These are phyloP conservation scores for Esox lucius DNA, from an alignment of 2,797 vertebrate species.

Conservation along the genomic window DNA sequence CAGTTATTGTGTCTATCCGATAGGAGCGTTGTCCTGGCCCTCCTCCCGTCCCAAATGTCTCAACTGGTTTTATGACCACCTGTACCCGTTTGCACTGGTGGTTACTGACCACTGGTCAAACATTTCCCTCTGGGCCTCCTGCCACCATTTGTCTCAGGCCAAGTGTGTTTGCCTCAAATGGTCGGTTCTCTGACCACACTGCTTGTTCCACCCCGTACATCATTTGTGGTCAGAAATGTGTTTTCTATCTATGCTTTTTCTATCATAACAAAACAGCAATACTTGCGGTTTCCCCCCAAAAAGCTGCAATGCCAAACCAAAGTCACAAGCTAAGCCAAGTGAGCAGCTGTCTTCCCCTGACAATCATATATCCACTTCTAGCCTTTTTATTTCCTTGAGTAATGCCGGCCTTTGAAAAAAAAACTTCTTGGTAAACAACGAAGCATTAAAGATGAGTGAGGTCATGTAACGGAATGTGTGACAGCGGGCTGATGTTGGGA, in stretches of 20 bases:
- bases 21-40: background rate
- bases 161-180: background rate
- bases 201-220: background rate
- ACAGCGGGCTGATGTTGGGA: background rate
- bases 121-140: background rate
- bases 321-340: background rate
- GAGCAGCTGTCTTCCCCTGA: background rate
- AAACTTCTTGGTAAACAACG: background rate
- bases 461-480: background rate
- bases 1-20: no score
- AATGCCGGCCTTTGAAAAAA: background rate
- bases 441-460: slow-evolving; percentile 5
- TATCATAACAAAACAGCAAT: no score
- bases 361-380: background rate
- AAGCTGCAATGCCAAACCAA: background rate
- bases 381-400: background rate
- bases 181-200: background rate
- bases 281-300: background rate
- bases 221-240: background rate
- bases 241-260: background rate
- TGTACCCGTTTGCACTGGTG: background rate
- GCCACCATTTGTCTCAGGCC: background rate
- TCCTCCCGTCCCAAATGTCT: background rate
- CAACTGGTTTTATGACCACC: background rate
- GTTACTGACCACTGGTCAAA: background rate